Percentiles rank a stretch among this genome's conserved stretches.
Conservation (phyloP, 2,113 vertebrate genomes). For the Cavia aperea region DNA sequence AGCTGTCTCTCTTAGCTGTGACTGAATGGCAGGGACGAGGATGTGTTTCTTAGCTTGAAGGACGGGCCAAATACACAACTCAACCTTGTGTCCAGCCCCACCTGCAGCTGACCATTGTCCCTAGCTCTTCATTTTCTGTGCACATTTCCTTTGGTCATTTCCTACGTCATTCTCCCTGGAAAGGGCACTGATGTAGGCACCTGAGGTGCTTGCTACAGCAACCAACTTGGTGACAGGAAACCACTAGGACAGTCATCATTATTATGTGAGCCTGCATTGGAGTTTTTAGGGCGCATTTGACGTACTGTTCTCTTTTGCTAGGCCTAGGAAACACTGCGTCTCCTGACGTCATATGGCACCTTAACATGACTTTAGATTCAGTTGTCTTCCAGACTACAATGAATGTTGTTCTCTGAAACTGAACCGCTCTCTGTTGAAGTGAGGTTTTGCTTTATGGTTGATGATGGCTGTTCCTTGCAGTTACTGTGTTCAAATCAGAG, state of each 20-base stretch:
- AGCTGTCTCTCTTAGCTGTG: neutral
- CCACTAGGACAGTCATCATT: neutral
- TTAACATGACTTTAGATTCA: neutral
- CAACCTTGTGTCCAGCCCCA: neutral
- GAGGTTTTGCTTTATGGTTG: constrained; percentile 2
- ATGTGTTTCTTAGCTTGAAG: neutral
- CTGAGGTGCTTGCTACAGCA: neutral
- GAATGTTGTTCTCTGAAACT: neutral
- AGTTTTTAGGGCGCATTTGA: neutral
- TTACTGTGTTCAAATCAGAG: neutral
- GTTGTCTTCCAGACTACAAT: neutral
- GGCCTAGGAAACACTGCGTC: neutral
- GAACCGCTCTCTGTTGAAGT: neutral
- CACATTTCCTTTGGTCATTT: neutral
- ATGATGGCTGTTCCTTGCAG: neutral
- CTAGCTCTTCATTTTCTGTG: neutral
- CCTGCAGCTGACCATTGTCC: neutral
- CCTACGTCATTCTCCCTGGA: neutral
- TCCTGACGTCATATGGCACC: neutral
- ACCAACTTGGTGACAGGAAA: neutral
- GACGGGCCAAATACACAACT: neutral
- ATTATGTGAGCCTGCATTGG: neutral
- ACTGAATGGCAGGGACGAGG: neutral
- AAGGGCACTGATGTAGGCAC: neutral
- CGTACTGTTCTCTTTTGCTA: neutral